Conservation (phyloP, 2,797 vertebrate genomes). For the Paedocypris micromegethes region DNA sequence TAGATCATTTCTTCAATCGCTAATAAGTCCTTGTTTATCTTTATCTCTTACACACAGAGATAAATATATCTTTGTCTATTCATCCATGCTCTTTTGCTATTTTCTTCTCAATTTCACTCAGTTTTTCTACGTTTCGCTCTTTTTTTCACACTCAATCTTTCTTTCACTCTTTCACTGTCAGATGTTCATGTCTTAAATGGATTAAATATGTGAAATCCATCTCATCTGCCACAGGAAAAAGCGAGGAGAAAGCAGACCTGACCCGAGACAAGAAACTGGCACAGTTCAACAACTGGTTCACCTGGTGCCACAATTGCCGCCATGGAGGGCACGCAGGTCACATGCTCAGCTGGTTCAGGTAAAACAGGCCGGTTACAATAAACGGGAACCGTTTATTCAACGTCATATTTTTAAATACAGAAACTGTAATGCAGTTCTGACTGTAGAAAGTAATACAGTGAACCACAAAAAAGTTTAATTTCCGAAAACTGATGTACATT, state of each 20-base stretch:
- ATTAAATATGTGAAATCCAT: neutral
- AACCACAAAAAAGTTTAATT: no score
- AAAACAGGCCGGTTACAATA: slow-evolving; percentile 34
- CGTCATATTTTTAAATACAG: neutral
- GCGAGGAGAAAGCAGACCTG: slow-evolving; percentile 93
- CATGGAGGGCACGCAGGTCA: slow-evolving; percentile 96
- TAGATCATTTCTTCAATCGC: no score
- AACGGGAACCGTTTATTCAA: neutral
- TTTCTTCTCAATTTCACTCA: no score
- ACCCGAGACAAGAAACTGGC: slow-evolving; percentile 96
- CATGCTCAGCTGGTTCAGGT: slow-evolving; percentile 99
- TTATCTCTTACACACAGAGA: no score
- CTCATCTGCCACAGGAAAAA: slow-evolving; percentile 81
- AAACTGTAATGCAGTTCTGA: neutral
- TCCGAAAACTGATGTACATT: no score
- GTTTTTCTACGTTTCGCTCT: no score
- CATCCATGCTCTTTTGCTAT: no score
- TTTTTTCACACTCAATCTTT: no score
- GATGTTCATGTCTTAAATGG: neutral
- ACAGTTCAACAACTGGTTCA: slow-evolving; percentile 99
- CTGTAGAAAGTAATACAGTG: no score
- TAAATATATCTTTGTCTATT: no score
- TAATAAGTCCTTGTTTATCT: no score
- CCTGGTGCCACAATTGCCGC: slow-evolving; percentile 98
- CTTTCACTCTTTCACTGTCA: neutral